Evolutionary conservation across 1,140 invertebrate species (phyloP), one percentile per base, ranked within the genome.

Genomic region (Orchestia grillus): DNA sequence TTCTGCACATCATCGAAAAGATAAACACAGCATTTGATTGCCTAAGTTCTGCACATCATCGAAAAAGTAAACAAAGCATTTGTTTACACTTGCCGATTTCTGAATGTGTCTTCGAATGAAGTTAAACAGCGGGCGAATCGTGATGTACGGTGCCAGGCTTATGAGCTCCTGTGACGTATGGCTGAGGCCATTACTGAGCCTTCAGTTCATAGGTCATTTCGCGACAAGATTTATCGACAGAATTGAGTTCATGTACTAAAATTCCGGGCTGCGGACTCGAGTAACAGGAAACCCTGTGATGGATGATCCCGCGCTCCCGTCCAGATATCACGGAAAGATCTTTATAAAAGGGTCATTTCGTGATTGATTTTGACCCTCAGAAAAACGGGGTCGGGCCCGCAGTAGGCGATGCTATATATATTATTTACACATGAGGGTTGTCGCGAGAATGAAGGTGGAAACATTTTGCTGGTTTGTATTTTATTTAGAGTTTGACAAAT

Each of bases 121-220:
- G 62, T 77, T 77, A 77, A 77, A 77, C 62, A 77, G 36, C 47
- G 62, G 15, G 15, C 11, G 62, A 36, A 3, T 77, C 36, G 11
- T 77, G 62, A 77, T 77, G 62, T 77, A 77, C 28, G 62, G 36
- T 28, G 1, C 62, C 28, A 28, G 36, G 62, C 62, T 77, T 77
- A 77, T 77, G 62, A 28, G 62, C 28, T 15, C 47, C 62, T 44
- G 44, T 94, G 92, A 94, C 44, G 92, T 47, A 94, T 94, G 44
- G 92, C 44, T 11, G 0, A 15, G 36, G 92, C 40, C 92, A 94
- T 94, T 94, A 94, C 92, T 44, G 92, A 28, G 23, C 41, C 92
- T 94, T 44, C 43, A 94, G 92, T 94, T 94, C 92, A 94, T 94
- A 94, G 92, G 92, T 94, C 92, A 94, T 47, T 94, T 94, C 40